Evolutionary conservation across 2,113 vertebrate genomes (phyloP), one percentile per base, ranked within the genome.

Genomic region (Odontesthes bonariensis): DNA sequence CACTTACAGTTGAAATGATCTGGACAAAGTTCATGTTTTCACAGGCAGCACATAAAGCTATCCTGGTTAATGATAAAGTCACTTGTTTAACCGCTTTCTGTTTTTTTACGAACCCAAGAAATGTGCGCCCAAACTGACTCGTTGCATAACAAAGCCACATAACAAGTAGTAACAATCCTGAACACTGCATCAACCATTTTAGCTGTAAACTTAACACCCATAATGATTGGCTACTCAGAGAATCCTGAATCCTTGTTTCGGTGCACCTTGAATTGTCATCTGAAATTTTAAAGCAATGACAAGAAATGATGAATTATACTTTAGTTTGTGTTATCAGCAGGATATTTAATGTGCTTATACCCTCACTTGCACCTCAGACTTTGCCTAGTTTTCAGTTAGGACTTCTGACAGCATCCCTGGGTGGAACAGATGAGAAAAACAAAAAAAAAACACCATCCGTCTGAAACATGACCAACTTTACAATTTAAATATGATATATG

Each of bases 1-100:
- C 23, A 20, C 1, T 6, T 13, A 62, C n/a, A 46, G 56, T 52
- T 11, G n/a, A 61, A 64, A 62, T 33, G n/a, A 53, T 4, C 0
- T n/a, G 12, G 19, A 60, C 59, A 55, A 66, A 72, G 73, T 67
- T 65, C 35, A 73, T 2, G 2, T 40, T 68, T 54, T 19, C 12
- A 13, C 31, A 17, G 31, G 5, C n/a, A 47, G 38, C 19, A 44
- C 23, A 23, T 35, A 13, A 3, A n/a, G 42, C 40, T 42, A 4
- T 31, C 31, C 52, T 46, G 47, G 31, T 22, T 59, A 72, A 55
- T 51, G 31, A 63, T 77, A 35, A 62, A 57, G 10, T 3, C 6
- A 60, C 11, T 3, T 1, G 13, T 13, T 27, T 33, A 35, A 0
- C 56, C 0, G 12, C 20, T 20, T 54, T n/a, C 31, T 5, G 13